phyloP scores from a whole-genome alignment of 2,113 vertebrate species.

The Centropus unirufus region DNA sequence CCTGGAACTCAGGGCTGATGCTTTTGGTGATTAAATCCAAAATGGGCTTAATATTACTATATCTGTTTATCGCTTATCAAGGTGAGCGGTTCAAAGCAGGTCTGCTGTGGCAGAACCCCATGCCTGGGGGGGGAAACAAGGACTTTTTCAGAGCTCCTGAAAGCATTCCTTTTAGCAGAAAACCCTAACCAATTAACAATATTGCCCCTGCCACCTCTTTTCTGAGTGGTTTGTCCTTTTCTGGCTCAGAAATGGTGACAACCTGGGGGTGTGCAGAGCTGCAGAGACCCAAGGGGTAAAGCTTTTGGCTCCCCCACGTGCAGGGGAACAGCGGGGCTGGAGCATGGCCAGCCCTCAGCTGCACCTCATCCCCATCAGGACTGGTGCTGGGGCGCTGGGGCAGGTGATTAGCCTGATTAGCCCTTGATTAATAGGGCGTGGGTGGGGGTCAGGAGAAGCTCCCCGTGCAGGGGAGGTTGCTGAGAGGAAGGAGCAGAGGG shows the following conservation, averaged over 20 bases:
- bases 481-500: neutral
- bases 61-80: too few relatives aligned
- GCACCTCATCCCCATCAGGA: neutral
- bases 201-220: rapidly evolving
- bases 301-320: rapidly evolving
- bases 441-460: rapidly evolving
- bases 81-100: rapidly evolving
- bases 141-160: rapidly evolving
- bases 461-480: neutral
- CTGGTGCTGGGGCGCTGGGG: neutral
- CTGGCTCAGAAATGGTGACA: neutral
- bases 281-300: too few relatives aligned
- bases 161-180: neutral
- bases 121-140: rapidly evolving
- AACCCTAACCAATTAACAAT: too few relatives aligned
- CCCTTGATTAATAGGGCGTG: neutral
- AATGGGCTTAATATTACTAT: rapidly evolving
- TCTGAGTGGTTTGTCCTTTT: neutral
- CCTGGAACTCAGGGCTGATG: neutral
- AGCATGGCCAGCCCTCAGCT: neutral
- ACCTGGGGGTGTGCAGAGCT: rapidly evolving
- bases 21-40: neutral
- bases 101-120: too few relatives aligned
- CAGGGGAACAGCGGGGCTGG: neutral
- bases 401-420: neutral